Percentiles rank a stretch among this genome's conserved stretches.
Conservation (phyloP, 1,140 invertebrate genomes). For the Panagrolaimus sp. region DNA sequence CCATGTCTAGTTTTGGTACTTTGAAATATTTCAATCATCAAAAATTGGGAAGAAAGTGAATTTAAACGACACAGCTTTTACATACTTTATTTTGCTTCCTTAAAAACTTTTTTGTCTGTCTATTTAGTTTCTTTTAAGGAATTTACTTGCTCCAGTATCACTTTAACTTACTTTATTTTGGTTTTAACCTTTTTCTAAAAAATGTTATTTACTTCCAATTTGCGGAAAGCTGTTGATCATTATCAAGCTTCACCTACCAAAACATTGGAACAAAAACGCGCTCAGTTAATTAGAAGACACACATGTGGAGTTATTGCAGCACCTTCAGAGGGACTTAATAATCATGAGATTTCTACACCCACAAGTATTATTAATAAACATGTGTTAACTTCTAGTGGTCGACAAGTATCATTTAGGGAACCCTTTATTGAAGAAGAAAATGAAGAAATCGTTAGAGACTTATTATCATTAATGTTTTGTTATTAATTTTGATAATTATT, state of each 20-base stretch:
- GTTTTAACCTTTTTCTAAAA: background rate
- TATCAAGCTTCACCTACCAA: slow-evolving; percentile 32
- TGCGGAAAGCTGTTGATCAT: slow-evolving; percentile 51
- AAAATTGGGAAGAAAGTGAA: too few species aligned
- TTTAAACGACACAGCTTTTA: too few species aligned
- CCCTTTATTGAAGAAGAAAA: slow-evolving; percentile 10
- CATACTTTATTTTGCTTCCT: too few species aligned
- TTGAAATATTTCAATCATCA: too few species aligned
- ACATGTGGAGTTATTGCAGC: slow-evolving; percentile 31
- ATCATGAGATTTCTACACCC: too few species aligned
- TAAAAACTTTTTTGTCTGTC: too few species aligned
- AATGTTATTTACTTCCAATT: slow-evolving; percentile 52
- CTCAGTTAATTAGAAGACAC: slow-evolving; percentile 48
- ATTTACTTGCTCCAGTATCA: too few species aligned
- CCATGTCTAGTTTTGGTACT: too few species aligned
- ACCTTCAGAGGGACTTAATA: background rate
- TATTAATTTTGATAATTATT: background rate
- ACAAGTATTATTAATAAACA: background rate
- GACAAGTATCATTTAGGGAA: slow-evolving; percentile 12
- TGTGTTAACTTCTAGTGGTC: background rate
- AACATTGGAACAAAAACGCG: slow-evolving; percentile 41
- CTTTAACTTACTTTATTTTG: too few species aligned
- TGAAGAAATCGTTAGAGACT: background rate
- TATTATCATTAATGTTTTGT: background rate
- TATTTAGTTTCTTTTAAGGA: too few species aligned